phyloP scores from a whole-genome alignment of 2,113 vertebrate genomes.

The Oryzias woworae region DNA sequence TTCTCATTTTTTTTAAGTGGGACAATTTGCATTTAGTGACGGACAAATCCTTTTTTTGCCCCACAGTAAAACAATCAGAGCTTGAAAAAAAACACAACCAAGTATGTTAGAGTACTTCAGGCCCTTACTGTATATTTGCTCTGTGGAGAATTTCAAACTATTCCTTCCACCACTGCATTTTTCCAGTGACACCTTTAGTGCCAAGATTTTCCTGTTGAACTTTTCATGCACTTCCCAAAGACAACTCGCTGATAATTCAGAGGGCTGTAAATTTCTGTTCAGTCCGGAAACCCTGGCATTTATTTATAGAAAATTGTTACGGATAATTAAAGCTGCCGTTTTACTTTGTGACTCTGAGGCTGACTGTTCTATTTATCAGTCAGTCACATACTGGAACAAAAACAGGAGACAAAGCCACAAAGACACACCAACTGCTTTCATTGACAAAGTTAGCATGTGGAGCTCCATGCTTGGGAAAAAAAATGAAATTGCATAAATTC shows the following conservation, averaged over 20 bases:
- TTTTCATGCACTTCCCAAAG: slow-evolving; percentile 14
- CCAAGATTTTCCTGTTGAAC: slow-evolving; percentile 12
- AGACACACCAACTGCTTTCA: slow-evolving; percentile 39
- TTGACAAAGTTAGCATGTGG: slow-evolving; percentile 31
- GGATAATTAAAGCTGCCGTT: slow-evolving; percentile 16
- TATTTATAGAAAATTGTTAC: slow-evolving; percentile 29
- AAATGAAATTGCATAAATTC: slow-evolving; percentile 39
- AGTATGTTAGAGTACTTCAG: too few relatives aligned
- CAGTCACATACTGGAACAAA: neutral
- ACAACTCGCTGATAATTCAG: slow-evolving; percentile 29
- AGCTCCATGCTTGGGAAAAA: slow-evolving; percentile 24
- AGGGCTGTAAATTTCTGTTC: neutral
- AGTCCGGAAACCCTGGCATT: slow-evolving; percentile 13
- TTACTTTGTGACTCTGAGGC: neutral
- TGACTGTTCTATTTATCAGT: slow-evolving; percentile 31
- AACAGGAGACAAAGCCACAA: neutral
- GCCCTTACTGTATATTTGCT: too few relatives aligned
- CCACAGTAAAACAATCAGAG: too few relatives aligned
- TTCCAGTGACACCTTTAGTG: slow-evolving; percentile 4
- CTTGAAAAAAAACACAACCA: too few relatives aligned
- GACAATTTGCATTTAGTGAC: too few relatives aligned
- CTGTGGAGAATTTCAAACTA: too few relatives aligned
- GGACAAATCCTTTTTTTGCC: too few relatives aligned
- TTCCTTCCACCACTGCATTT: too few relatives aligned
- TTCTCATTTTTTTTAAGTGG: too few relatives aligned